Evolutionary conservation across 1,140 invertebrate genomes (phyloP), one percentile per base, ranked within the genome.

Genomic region (Pinna nobilis): DNA sequence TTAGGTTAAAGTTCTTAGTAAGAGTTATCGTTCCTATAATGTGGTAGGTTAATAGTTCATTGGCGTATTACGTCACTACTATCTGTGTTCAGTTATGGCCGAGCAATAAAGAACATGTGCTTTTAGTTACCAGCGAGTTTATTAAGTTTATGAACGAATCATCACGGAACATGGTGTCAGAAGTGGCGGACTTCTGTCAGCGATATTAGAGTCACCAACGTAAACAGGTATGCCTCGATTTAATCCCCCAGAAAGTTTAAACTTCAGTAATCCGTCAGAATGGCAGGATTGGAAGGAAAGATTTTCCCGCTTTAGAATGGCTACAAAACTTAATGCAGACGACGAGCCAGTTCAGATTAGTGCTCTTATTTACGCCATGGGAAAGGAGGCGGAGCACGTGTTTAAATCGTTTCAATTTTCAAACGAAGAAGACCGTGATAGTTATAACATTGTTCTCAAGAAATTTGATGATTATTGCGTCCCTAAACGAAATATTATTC

Each of bases 401-500:
- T 71, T 63, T 32, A 65, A 65, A 15, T 35, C 25, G 1, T 57
- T 67, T 9, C 13, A 15, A 25, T 72, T 72, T 44, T 55, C 9
- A 15, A 35, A 60, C 1, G 71, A 41, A 35, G 71, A 32, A 35
- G 74, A 71, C 23, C 37, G 50, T 25, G 37, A 61, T 5, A 77
- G 68, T 33, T 71, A 61, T 35, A 64, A 67, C 7, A 63, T 33
- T 11, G 74, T 76, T 3, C n/a, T 67, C 2, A 32, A 59, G 32
- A 78, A 78, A 53, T 74, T 78, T 65, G 67, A 74, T 20, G 33
- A 50, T n/a, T 64, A 78, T 65, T 78, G 74, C 51, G 32, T 78
- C 47, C 71, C 66, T 2, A 69, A 70, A 33, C 23, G 67, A 35
- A 78, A 78, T 41, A 60, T 66, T n/a, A 78, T 78, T 18, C 67